phyloP scores from a whole-genome alignment of 1,140 invertebrate species.

The Meloidogyne chitwoodi region DNA sequence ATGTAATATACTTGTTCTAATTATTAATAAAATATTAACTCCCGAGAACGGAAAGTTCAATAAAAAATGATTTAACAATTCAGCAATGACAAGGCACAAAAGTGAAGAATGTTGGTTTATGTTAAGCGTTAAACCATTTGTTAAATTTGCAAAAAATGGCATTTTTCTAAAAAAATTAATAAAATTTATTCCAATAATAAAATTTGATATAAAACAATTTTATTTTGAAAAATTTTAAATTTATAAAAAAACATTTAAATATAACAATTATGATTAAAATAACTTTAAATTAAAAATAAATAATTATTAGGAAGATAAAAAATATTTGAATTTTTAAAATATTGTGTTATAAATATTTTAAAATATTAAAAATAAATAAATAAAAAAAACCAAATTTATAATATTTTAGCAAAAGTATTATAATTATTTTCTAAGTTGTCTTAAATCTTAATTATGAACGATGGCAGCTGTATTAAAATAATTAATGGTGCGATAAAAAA shows the following conservation, averaged over 20 bases:
- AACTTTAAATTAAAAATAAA: no score
- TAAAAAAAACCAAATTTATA: no score
- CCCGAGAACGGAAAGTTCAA: background rate
- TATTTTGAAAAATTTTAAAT: no score
- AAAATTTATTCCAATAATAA: background rate
- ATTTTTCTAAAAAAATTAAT: background rate
- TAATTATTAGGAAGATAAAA: no score
- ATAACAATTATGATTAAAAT: no score
- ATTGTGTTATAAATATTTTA: no score
- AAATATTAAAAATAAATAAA: no score
- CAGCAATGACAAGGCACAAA: background rate
- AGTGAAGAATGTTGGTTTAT: background rate
- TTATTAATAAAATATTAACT: background rate
- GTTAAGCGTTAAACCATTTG: background rate
- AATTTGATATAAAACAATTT: no score
- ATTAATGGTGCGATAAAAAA: background rate
- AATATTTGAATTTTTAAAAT: no score
- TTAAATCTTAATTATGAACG: background rate
- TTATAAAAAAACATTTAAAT: no score
- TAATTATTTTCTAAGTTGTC: no score
- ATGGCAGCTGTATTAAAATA: background rate
- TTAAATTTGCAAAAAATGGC: background rate
- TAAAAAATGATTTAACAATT: background rate
- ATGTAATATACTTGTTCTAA: background rate
- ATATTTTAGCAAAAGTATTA: no score